Evolutionary conservation across 2,888 invertebrate genomes (phyloP).

Genomic region (Agapostemon virescens): DNA sequence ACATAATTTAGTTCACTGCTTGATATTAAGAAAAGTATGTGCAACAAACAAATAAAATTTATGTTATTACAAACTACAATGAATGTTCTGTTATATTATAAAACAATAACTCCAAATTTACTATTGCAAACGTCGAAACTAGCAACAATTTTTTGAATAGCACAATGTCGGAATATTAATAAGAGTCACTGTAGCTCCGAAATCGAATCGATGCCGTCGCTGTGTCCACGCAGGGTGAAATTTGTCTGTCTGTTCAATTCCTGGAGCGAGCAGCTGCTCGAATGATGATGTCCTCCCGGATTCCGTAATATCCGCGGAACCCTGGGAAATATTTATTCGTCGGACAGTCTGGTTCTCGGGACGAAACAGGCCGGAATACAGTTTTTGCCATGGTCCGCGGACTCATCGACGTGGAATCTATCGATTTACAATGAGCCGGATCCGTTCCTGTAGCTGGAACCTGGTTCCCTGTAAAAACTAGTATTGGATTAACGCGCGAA

Average conservation of each 20-base stretch:
- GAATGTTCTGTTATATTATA: too few species aligned
- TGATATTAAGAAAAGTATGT: too few species aligned
- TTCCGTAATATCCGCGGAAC: conserved; percentile 56
- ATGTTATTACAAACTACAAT: too few species aligned
- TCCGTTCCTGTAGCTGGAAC: conserved; percentile 62
- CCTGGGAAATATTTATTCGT: conserved; percentile 63
- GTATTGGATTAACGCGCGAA: conserved; percentile 70
- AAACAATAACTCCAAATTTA: too few species aligned
- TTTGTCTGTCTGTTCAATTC: conserved; percentile 61
- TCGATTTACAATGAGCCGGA: conserved; percentile 72
- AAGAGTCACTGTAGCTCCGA: too few species aligned
- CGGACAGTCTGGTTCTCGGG: conserved; percentile 37
- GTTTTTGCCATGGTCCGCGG: conserved; percentile 59
- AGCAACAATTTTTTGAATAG: too few species aligned
- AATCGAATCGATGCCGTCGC: conserved; percentile 17
- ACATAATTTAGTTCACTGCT: too few species aligned
- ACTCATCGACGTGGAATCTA: conserved; percentile 55
- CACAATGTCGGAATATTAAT: too few species aligned
- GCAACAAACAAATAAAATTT: too few species aligned
- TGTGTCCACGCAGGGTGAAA: conserved; percentile 49
- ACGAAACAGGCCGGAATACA: conserved; percentile 39
- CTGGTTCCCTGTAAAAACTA: conserved; percentile 64
- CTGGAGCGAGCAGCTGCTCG: conserved; percentile 62
- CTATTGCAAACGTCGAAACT: too few species aligned
- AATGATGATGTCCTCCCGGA: conserved; percentile 64